phyloP scores from a whole-genome alignment of 2,113 vertebrate genomes.

The Sinocyclocheilus anshuiensis region DNA sequence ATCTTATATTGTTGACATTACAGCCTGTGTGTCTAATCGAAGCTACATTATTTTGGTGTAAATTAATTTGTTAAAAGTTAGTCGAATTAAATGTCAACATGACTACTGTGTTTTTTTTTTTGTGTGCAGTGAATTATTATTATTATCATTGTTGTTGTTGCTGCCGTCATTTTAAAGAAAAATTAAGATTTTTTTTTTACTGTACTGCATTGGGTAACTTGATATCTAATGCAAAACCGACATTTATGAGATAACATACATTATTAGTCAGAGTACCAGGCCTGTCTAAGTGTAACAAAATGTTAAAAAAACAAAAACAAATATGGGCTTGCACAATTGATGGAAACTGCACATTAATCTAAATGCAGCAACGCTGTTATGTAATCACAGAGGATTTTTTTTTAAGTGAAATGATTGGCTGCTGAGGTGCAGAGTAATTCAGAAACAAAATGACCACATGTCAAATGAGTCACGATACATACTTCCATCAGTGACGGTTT shows the following conservation, averaged over 20 bases:
- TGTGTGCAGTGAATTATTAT: too few relatives aligned
- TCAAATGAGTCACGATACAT: constrained; percentile 26
- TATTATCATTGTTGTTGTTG: too few relatives aligned
- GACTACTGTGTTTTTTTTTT: background rate
- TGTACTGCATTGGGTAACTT: too few relatives aligned
- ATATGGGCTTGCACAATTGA: background rate
- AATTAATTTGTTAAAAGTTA: too few relatives aligned
- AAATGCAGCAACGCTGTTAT: background rate
- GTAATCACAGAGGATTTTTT: background rate
- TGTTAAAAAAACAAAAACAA: background rate
- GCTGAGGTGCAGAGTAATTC: constrained; percentile 15
- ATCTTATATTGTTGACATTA: too few relatives aligned
- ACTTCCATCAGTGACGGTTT: constrained; percentile 23
- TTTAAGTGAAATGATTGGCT: constrained; percentile 3
- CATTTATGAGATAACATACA: background rate
- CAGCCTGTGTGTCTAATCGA: too few relatives aligned
- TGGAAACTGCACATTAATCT: background rate
- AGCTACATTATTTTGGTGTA: too few relatives aligned
- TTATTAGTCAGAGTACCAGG: background rate
- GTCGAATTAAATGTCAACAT: background rate
- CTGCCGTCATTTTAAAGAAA: too few relatives aligned
- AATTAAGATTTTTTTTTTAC: background rate
- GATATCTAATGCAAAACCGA: background rate
- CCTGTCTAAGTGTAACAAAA: background rate
- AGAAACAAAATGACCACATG: constrained; percentile 11